These are phyloP conservation scores for Aurelia aurita complex sp. Pacific DNA, from an alignment of 30 jellyfish, hydroid and myxozoan species.

Conservation along the genomic window DNA sequence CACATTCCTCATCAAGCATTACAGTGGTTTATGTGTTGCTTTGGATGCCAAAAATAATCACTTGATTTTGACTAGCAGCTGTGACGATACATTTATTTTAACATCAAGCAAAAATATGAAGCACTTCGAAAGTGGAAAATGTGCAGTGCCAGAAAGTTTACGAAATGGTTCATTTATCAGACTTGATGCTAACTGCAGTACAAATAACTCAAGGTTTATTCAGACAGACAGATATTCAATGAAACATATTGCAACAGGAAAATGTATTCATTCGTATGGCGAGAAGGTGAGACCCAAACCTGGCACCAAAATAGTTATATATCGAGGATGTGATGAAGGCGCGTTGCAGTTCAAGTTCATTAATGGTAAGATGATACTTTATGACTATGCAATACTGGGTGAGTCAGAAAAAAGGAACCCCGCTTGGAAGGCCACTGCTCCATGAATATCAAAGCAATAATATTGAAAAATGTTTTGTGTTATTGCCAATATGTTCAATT, in stretches of 20 bases:
- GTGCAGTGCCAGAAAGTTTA: slow-evolving; percentile 15
- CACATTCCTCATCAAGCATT: slow-evolving; percentile 16
- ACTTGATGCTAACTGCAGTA: background rate
- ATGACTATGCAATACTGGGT: too few species aligned
- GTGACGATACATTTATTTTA: slow-evolving; percentile 11
- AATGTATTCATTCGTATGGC: slow-evolving; percentile 52
- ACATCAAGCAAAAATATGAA: background rate
- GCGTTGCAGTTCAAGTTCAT: slow-evolving; percentile 33
- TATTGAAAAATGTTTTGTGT: too few species aligned
- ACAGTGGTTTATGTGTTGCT: slow-evolving; percentile 17
- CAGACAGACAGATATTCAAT: slow-evolving; percentile 27
- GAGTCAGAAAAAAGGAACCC: too few species aligned
- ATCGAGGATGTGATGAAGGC: slow-evolving; percentile 32
- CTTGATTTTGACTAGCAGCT: slow-evolving; percentile 4
- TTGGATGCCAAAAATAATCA: background rate
- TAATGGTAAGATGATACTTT: background rate
- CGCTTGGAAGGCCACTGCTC: too few species aligned
- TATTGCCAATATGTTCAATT: too few species aligned
- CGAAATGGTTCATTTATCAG: background rate
- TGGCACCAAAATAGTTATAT: slow-evolving; percentile 43
- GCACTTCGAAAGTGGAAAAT: slow-evolving; percentile 12
- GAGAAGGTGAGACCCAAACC: slow-evolving; percentile 23
- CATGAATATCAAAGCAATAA: too few species aligned
- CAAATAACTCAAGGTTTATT: background rate
- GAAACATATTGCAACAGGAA: slow-evolving; percentile 35